These are phyloP conservation scores for Scyliorhinus canicula DNA, from an alignment of 2,797 vertebrate species.

Conservation along the genomic window DNA sequence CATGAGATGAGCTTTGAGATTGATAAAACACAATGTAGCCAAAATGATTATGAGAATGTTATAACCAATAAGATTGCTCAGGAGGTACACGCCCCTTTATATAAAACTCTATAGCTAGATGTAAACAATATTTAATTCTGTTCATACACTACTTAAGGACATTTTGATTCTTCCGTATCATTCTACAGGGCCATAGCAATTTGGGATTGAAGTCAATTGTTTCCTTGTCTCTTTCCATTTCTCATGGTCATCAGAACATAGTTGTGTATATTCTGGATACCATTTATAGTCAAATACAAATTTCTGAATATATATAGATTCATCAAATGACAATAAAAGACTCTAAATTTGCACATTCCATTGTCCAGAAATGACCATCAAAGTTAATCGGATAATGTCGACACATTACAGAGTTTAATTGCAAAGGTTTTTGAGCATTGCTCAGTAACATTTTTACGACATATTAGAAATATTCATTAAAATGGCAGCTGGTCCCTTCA, in stretches of 20 bases:
- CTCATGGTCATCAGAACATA: neutral
- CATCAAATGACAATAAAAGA: neutral
- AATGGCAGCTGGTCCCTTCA: neutral
- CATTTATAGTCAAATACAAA: neutral
- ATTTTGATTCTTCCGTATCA: neutral
- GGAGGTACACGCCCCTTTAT: neutral
- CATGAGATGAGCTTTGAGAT: neutral
- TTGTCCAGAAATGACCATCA: neutral
- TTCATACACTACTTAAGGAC: neutral
- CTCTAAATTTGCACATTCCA: neutral
- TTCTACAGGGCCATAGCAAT: neutral
- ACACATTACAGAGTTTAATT: neutral
- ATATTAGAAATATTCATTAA: slow-evolving; percentile 15
- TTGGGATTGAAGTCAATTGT: neutral
- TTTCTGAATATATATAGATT: neutral
- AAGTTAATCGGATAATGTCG: neutral
- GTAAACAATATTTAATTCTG: neutral
- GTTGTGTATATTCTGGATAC: neutral
- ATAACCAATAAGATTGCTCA: neutral
- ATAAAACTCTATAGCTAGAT: neutral
- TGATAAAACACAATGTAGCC: neutral
- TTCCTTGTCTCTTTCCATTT: too few species aligned
- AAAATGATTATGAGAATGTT: neutral
- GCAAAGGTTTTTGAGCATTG: neutral
- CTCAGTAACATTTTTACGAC: neutral